A percentile compares a stretch with the other conserved stretches of the same genome.
These are phyloP conservation scores for Gisinianus flammeolus DNA, from an alignment of 2,888 invertebrate species.

Conservation along the genomic window DNA sequence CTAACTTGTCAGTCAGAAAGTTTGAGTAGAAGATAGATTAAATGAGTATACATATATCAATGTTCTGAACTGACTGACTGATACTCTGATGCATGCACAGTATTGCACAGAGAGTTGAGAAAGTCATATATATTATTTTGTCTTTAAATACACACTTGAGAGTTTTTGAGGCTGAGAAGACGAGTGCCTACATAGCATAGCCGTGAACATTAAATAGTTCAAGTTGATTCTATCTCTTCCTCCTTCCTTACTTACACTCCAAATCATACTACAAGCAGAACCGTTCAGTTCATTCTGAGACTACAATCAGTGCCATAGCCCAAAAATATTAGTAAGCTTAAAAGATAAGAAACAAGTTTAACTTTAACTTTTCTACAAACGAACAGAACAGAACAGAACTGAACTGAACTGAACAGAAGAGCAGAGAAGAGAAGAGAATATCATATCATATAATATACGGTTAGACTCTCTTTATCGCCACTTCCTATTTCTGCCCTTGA, in stretches of 20 bases:
- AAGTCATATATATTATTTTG: no score
- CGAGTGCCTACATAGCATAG: background rate
- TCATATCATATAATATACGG: background rate
- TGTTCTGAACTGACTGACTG: no score
- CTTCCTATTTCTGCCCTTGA: slow-evolving; percentile 35
- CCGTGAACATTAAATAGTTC: slow-evolving; percentile 29
- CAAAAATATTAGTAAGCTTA: no score
- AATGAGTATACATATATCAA: no score
- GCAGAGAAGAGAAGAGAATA: slow-evolving; percentile 1
- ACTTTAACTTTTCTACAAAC: no score
- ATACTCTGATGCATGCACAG: no score
- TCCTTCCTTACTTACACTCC: background rate
- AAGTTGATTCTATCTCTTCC: slow-evolving; percentile 8
- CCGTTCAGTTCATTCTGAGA: no score
- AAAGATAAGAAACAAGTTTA: no score
- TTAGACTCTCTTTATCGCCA: slow-evolving; percentile 9
- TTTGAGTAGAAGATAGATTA: slow-evolving; percentile 11
- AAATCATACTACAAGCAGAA: background rate
- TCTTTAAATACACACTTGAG: slow-evolving; percentile 9
- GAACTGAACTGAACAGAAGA: no score
- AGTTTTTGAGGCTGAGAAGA: background rate
- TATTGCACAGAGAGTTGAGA: no score
- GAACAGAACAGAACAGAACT: no score
- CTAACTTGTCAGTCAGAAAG: slow-evolving; percentile 21
- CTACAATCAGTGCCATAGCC: no score